Base-by-base conservation (phyloP, 2,888 invertebrate genomes). In the Rhingia campestris region DNA sequence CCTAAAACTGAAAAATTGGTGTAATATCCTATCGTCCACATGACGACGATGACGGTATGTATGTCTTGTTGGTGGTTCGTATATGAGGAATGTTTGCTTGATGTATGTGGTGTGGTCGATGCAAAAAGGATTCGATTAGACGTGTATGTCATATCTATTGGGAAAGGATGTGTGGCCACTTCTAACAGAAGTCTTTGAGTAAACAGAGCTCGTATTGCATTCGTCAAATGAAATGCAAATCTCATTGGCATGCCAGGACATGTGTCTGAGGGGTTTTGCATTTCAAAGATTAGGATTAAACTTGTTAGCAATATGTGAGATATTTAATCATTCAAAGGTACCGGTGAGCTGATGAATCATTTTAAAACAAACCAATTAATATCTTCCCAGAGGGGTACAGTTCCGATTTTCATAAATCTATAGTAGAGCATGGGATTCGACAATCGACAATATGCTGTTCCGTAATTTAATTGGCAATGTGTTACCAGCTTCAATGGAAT, bases 1-100 rank as follows among this genome's bases (percentile, higher is more conserved):
- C 56, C 51, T 54, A 82, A 82, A 73, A 82, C 73, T 77, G 77
- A 82, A 82, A 82, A 77, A 82, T 82, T 82, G 81, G 43, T 77
- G 81, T 82, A 82, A 82, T 82, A 67, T 72, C 72, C 72, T 77
- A 67, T 63, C 61, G 72, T 61, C 66, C 72, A 77, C 49, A 49
- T 63, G 81, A 61, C 51, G 72, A 66, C 47, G 33, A 33, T 4
- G 41, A 41, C 14, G 22, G 32, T 51, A 69, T 72, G 59, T 73
- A n/a, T n/a, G n/a, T n/a, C n/a, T 35, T 49, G 63, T 58, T 45
- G 75, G 14, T 47, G 70, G 53, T 35, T 14, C 4, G 41, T 53
- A 6, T 51, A 45, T 54, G 41, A 47, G 54, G 45, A 58, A 51
- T 35, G 12, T 32, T 53, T 14, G 61, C 45, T 47, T 63, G 66